Base-by-base conservation (phyloP, 2,113 vertebrate species). In the Camelus dromedarius region DNA sequence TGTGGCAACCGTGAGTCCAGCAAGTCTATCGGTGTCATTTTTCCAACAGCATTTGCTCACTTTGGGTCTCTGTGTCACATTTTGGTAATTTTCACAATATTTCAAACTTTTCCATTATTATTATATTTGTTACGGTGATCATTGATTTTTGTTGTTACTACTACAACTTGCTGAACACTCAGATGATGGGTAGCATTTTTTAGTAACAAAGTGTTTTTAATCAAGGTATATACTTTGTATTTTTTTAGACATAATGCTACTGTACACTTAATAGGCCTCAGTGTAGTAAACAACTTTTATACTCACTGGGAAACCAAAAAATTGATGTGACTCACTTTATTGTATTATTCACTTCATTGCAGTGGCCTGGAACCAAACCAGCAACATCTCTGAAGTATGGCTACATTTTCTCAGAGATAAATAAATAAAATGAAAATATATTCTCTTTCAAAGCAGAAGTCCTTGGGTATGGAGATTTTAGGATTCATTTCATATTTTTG, bases 371-470 rank as follows among this genome's bases (percentile, higher is more conserved):
- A 56, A 35, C 1, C 0, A 56, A 56, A 35, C 52, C 20, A 35
- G 32, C 52, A 76, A 8, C 38, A 42, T 35, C n/a, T 79, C 76
- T 14, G 52, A 54, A 54, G 52, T 14, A 54, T 54, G 52, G 13
- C 12, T 79, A 20, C 35, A 88, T 32, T 79, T 24, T 73, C 30
- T 64, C 26, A 83, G 42, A 90, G 24, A 82, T 50, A 89, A 56
- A 46, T 30, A 94, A 91, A 69, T 38, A 58, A 70, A 58, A 42
- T 42, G 6, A 66, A 86, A 60, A 60, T 46, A 22, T 4, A 80
- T 42, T 79, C 30, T 91, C 30, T 77, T 72, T 90, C 35, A 67
- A 90, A 95, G 83, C 22, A 75, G 19, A 93, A 50, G 22, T 32
- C 64, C 20, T 88, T 42, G 58, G 56, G 30, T 38, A 91, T 58